phyloP scores from a whole-genome alignment of 2,797 vertebrate genomes.

The Bovichtus diacanthus region DNA sequence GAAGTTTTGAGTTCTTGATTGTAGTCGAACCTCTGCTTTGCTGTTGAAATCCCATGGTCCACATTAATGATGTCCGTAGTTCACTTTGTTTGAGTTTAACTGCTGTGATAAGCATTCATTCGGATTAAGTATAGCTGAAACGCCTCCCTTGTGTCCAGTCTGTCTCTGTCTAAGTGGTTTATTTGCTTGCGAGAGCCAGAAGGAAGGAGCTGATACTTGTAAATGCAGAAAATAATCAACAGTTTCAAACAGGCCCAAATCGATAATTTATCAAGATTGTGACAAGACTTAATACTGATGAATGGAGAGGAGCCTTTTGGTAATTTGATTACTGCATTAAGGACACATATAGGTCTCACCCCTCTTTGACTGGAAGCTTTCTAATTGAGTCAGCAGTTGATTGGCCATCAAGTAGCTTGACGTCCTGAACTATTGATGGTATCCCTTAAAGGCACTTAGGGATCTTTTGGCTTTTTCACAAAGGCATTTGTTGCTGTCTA shows the following conservation, averaged over 20 bases:
- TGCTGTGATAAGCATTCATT: conserved; percentile 34
- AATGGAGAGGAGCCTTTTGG: conserved; percentile 32
- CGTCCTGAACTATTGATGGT: conserved; percentile 42
- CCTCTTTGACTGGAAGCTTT: conserved; percentile 31
- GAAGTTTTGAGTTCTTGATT: conserved; percentile 10
- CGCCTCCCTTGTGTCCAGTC: conserved; percentile 7
- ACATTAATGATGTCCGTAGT: neutral
- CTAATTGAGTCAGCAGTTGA: conserved; percentile 61
- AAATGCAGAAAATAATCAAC: conserved; percentile 40
- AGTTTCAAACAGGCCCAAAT: conserved; percentile 15
- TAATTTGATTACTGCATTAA: conserved; percentile 57
- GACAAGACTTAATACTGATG: conserved; percentile 52
- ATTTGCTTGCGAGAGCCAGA: conserved; percentile 38
- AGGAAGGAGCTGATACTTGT: conserved; percentile 14
- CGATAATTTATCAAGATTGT: conserved; percentile 52
- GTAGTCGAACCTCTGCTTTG: neutral
- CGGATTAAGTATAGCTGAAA: conserved; percentile 27
- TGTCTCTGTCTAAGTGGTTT: conserved; percentile 35
- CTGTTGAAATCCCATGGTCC: neutral
- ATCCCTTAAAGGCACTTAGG: conserved; percentile 27
- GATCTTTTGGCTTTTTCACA: conserved; percentile 25
- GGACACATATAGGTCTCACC: neutral
- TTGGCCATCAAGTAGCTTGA: conserved; percentile 49
- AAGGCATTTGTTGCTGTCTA: conserved; percentile 22
- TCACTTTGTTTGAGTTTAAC: conserved; percentile 5